Evolutionary conservation across 2,888 invertebrate species (phyloP).

Genomic region (Tachystola acroxantha): DNA sequence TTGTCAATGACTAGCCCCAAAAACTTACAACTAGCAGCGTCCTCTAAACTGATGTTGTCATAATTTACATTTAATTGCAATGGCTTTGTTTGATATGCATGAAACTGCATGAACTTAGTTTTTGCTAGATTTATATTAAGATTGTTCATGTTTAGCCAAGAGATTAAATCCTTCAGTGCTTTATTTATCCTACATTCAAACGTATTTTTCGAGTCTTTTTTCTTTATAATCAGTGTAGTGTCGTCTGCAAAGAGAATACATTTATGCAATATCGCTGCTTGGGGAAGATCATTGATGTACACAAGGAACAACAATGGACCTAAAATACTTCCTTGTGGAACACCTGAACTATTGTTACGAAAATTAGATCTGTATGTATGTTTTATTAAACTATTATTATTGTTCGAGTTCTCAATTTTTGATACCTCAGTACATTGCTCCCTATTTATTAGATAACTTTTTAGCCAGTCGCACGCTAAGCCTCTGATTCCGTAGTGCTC

Average conservation of each 20-base stretch:
- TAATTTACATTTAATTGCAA: not conserved
- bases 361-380: not conserved
- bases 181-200: conserved; percentile 8
- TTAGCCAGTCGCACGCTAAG: conserved; percentile 5
- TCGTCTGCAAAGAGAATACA: conserved; percentile 10
- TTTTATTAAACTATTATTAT: too few relatives aligned
- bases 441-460: conserved; percentile 9
- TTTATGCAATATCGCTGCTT: not conserved
- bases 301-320: conserved; percentile 9
- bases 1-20: not conserved
- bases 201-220: not conserved
- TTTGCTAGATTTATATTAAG: conserved; percentile 7
- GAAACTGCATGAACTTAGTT: conserved; percentile 2
- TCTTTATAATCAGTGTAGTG: conserved; percentile 1
- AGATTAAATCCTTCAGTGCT: conserved; percentile 1
- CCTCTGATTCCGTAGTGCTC: not conserved
- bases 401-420: not conserved
- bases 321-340: conserved; percentile 11
- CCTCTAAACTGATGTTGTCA: not conserved
- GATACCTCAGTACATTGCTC: conserved; percentile 5
- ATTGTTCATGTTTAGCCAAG: conserved; percentile 8
- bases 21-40: not conserved
- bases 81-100: not conserved
- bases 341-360: conserved; percentile 1
- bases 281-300: conserved; percentile 9